A percentile compares a stretch with the other conserved stretches of the same genome.
Conservation (phyloP, 2,113 vertebrate species). For the Bubalus kerabau region DNA sequence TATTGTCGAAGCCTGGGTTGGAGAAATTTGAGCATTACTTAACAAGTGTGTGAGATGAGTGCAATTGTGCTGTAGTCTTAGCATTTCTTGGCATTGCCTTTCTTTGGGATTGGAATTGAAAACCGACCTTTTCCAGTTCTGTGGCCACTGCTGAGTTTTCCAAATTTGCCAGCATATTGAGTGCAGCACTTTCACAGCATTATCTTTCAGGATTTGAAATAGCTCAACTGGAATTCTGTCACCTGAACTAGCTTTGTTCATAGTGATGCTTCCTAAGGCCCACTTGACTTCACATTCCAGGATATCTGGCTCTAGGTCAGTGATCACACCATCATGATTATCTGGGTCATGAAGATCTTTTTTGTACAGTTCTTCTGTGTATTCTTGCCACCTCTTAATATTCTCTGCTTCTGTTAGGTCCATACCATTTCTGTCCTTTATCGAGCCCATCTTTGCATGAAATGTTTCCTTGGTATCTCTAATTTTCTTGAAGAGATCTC, state of each 20-base stretch:
- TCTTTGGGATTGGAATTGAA: background rate
- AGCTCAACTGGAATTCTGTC: background rate
- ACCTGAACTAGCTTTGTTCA: background rate
- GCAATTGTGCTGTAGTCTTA: background rate
- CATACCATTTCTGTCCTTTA: background rate
- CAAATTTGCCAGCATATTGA: background rate
- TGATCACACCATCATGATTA: background rate
- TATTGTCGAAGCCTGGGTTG: background rate
- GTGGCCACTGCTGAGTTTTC: background rate
- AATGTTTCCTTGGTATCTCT: background rate
- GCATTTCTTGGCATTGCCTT: background rate
- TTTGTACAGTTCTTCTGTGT: background rate
- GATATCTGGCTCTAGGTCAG: background rate
- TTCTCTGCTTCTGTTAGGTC: background rate
- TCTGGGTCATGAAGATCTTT: background rate
- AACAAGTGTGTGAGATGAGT: background rate
- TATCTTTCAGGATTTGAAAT: background rate
- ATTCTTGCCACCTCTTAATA: background rate
- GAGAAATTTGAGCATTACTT: background rate
- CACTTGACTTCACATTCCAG: background rate
- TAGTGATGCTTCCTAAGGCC: background rate
- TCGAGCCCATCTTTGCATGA: background rate
- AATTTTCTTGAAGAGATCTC: background rate
- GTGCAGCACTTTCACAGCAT: background rate
- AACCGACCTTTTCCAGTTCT: background rate